Conservation (phyloP, 2,113 vertebrate species). For the Cryptotis parvus region DNA sequence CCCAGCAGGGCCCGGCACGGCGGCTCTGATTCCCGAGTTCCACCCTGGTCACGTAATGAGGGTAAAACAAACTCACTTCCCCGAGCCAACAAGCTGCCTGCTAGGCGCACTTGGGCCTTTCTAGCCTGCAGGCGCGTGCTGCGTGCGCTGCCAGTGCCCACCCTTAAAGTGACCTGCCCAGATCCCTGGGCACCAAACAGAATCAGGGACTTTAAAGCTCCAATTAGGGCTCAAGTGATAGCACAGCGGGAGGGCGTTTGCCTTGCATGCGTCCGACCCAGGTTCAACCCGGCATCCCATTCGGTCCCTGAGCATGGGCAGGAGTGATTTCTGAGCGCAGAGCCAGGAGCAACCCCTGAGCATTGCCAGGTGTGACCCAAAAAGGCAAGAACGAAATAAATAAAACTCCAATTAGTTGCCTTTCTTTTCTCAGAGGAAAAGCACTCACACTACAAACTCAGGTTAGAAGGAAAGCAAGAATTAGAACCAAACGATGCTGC, state of each 20-base stretch:
- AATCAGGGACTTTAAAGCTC: conserved; percentile 7
- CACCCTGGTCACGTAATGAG: not conserved
- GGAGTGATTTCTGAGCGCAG: too few relatives aligned
- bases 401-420: conserved; percentile 25
- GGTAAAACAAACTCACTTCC: not conserved
- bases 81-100: not conserved
- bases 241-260: too few relatives aligned
- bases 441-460: conserved; percentile 86
- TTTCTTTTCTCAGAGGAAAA: not conserved
- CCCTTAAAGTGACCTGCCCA: conserved; percentile 4
- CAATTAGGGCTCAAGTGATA: too few relatives aligned
- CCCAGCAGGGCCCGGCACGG: not conserved
- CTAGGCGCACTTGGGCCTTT: not conserved
- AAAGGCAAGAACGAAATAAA: too few relatives aligned
- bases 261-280: too few relatives aligned
- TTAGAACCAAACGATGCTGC: conserved; percentile 83
- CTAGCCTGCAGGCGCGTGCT: not conserved
- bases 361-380: too few relatives aligned
- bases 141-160: too few relatives aligned
- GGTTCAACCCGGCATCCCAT: too few relatives aligned
- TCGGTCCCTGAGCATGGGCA: too few relatives aligned
- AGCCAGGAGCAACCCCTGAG: too few relatives aligned
- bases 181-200: conserved; percentile 17
- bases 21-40: conserved; percentile 17
- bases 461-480: conserved; percentile 86